Base-by-base conservation (phyloP, 2,797 vertebrate species). In the Oreochromis mossambicus region DNA sequence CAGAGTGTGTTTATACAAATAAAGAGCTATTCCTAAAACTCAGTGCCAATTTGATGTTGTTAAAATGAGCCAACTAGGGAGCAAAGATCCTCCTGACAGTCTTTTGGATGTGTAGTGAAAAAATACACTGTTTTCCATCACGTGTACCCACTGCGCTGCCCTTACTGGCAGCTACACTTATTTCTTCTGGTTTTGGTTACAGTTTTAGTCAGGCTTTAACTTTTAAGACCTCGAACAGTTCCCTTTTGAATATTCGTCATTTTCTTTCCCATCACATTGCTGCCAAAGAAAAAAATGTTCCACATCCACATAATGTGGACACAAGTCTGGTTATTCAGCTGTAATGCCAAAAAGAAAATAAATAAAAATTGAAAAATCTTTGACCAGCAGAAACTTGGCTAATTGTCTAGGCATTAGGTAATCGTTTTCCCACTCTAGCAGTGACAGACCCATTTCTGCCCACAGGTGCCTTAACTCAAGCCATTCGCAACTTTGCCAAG, bases 381-480 rank as follows among this genome's bases (percentile, higher is more conserved):
- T 76, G 6, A 81, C 11, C 6, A 38, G 12, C 17, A 73, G 8
- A 76, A 26, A 34, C 4, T 6, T 34, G 17, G 13, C 34, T 19
- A 4, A 63, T 2, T 32, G 15, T 41, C 5, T 24, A n/a, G n/a
- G 6, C 48, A 29, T 86, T 55, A 9, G 4, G 3, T 75, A 75
- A 75, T 50, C 4, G 10, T 5, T 75, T 75, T 48, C 46, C 58
- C 1, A 63, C 58, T 48, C 26, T 75, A 19, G 68, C 68, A 75
- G 29, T 75, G 43, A 75, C 43, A 58, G 24, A n/a, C 26, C 29
- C 14, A 38, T 78, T 84, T 19, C 26, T 48, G 29, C 81, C 5
- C 54, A 8, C 29, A 98, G 98, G 98, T 98, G 98, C 98, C 98
- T 98, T 99, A 97, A 99, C 98, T 86, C 98, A 99, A 97, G 98